phyloP scores from a whole-genome alignment of 2,888 invertebrate species.

The Rhagium mordax region DNA sequence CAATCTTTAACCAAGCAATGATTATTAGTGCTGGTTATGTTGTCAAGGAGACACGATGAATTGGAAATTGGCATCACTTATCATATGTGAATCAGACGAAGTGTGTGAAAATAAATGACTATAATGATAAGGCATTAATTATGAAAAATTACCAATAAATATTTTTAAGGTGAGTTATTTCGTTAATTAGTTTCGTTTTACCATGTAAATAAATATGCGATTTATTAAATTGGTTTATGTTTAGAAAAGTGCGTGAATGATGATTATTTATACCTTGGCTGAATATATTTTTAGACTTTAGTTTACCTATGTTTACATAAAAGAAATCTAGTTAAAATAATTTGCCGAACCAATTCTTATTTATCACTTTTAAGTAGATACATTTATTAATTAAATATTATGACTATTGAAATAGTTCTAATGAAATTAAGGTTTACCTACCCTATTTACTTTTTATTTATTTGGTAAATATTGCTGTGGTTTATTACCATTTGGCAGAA shows the following conservation, averaged over 20 bases:
- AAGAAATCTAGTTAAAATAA: too few relatives aligned
- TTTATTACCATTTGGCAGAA: too few relatives aligned
- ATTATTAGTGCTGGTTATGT: neutral
- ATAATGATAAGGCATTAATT: neutral
- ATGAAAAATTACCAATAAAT: neutral
- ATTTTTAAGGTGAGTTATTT: neutral
- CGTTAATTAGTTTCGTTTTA: neutral
- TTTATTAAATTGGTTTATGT: neutral
- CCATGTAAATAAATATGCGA: neutral
- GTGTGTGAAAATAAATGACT: slow-evolving; percentile 2
- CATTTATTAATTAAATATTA: too few relatives aligned
- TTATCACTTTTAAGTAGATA: too few relatives aligned
- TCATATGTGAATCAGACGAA: neutral
- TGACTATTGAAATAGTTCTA: too few relatives aligned
- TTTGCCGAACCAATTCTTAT: too few relatives aligned
- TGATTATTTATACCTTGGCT: neutral
- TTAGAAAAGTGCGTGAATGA: neutral
- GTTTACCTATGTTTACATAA: neutral
- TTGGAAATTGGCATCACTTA: neutral
- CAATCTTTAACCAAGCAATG: slow-evolving; percentile 14
- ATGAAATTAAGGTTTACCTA: too few relatives aligned
- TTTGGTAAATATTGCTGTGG: too few relatives aligned
- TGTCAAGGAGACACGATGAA: slow-evolving; percentile 9
- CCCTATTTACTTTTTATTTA: too few relatives aligned
- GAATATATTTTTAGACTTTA: neutral